Conservation (phyloP, 2,113 vertebrate species). For the Pterophyllum scalare region DNA sequence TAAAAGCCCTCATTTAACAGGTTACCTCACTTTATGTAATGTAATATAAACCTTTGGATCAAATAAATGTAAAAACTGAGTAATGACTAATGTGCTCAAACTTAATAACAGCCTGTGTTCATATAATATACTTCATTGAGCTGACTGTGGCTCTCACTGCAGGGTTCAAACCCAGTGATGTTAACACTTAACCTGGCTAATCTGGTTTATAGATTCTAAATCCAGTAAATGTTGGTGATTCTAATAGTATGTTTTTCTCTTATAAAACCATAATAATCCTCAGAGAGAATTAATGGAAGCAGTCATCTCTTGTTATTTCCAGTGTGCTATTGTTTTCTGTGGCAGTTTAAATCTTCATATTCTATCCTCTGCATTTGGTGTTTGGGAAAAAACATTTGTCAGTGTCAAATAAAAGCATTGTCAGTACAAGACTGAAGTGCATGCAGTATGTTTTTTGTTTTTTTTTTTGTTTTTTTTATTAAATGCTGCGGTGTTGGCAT, state of each 20-base stretch:
- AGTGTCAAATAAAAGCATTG: too few relatives aligned
- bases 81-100: not conserved
- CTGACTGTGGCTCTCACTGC: not conserved
- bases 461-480: too few relatives aligned
- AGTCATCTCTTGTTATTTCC: too few relatives aligned
- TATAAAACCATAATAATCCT: too few relatives aligned
- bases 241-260: too few relatives aligned
- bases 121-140: not conserved
- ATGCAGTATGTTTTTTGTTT: rapidly evolving
- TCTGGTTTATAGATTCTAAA: too few relatives aligned
- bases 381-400: too few relatives aligned
- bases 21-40: not conserved
- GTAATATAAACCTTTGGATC: not conserved
- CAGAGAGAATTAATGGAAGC: too few relatives aligned
- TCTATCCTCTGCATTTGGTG: too few relatives aligned
- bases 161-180: not conserved
- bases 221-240: too few relatives aligned
- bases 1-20: not conserved
- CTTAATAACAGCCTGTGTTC: not conserved
- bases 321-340: too few relatives aligned
- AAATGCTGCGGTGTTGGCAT: not conserved
- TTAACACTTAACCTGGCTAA: not conserved
- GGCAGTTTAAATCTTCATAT: too few relatives aligned
- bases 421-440: not conserved
- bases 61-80: not conserved